These are phyloP conservation scores for Chaetodon auriga DNA, from an alignment of 2,113 vertebrate species.

Conservation along the genomic window DNA sequence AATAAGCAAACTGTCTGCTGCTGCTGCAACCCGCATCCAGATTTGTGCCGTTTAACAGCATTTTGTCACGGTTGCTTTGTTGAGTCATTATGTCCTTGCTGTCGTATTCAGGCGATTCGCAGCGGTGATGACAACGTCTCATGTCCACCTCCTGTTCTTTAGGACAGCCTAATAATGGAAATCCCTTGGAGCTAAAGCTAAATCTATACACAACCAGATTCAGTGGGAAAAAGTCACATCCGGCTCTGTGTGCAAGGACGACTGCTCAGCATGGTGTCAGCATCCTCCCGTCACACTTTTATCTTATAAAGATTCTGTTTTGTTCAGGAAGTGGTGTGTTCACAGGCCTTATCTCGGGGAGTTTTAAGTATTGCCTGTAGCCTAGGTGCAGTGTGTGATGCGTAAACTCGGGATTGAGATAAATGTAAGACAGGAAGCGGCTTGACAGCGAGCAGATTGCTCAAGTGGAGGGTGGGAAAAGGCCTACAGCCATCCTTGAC, in stretches of 20 bases:
- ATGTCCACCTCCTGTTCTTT: conserved; percentile 57
- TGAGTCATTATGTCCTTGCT: conserved; percentile 50
- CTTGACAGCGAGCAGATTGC: conserved; percentile 14
- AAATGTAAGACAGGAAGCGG: conserved; percentile 31
- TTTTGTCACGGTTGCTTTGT: conserved; percentile 56
- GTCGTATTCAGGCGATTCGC: conserved; percentile 55
- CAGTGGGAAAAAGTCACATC: conserved; percentile 48
- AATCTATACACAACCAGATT: conserved; percentile 65
- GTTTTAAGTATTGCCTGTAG: conserved; percentile 36
- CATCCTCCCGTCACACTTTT: conserved; percentile 35
- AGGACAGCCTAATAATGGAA: conserved; percentile 62
- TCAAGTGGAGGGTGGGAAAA: conserved; percentile 28
- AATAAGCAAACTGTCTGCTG: conserved; percentile 47
- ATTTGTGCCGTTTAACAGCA: conserved; percentile 35
- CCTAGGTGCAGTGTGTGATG: conserved; percentile 8
- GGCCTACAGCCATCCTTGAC: conserved; percentile 45
- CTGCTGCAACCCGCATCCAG: conserved; percentile 71
- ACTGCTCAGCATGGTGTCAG: conserved; percentile 51
- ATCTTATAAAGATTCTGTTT: conserved; percentile 35
- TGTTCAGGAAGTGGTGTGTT: conserved; percentile 19
- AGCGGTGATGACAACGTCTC: conserved; percentile 51
- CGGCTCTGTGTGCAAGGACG: conserved; percentile 54
- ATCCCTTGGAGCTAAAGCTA: conserved; percentile 52
- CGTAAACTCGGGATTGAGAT: conserved; percentile 32
- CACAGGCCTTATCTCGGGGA: conserved; percentile 16